phyloP scores from a whole-genome alignment of 92 coral and sea anemone genomes.

The Parazoanthus darwini region DNA sequence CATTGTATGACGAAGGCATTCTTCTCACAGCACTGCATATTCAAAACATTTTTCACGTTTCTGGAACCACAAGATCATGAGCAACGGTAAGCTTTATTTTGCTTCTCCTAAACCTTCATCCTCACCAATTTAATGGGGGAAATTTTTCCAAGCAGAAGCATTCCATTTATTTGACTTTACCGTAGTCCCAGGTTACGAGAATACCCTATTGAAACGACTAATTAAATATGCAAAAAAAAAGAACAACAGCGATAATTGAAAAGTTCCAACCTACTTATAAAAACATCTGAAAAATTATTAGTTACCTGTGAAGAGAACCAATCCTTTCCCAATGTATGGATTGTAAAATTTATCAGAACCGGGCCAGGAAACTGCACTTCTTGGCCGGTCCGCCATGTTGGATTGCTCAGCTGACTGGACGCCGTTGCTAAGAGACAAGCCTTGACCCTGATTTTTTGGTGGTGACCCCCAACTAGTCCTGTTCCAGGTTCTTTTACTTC shows the following conservation, averaged over 20 bases:
- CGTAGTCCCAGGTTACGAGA: background rate
- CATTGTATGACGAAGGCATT: background rate
- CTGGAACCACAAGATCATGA: background rate
- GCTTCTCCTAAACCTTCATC: background rate
- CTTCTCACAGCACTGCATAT: background rate
- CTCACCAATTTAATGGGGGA: background rate
- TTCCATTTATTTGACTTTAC: no score
- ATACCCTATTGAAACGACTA: background rate
- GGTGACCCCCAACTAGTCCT: background rate
- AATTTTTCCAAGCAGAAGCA: background rate
- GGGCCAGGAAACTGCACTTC: conserved; percentile 63
- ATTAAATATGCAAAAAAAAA: no score
- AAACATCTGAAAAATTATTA: conserved; percentile 6
- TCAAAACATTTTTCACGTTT: no score
- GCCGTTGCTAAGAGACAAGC: conserved; percentile 83
- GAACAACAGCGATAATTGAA: background rate
- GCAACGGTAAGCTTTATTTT: no score
- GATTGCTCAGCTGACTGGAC: conserved; percentile 53
- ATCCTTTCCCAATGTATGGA: conserved; percentile 93
- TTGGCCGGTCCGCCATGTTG: conserved; percentile 76
- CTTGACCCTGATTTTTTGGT: background rate
- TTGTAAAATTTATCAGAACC: conserved; percentile 94
- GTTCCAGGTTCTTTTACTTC: conserved; percentile 2
- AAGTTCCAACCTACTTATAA: background rate
- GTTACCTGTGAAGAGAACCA: conserved; percentile 88